Evolutionary conservation across 1,140 invertebrate species (phyloP).

Genomic region (Cydia pomonella): DNA sequence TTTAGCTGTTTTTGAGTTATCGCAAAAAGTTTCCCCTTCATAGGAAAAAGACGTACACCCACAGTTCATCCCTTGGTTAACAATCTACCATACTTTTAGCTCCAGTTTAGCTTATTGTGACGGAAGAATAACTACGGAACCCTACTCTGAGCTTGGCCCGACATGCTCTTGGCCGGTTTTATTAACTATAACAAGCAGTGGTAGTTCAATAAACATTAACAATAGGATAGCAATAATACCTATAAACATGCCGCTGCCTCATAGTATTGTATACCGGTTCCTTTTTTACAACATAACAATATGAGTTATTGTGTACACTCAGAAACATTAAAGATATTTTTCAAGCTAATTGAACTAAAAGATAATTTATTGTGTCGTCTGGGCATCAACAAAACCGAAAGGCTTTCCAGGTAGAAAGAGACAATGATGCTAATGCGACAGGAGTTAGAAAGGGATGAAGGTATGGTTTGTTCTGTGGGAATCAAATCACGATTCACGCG

Average conservation of each 20-base stretch:
- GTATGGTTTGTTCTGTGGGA: slow-evolving; percentile 62
- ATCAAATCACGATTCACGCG: slow-evolving; percentile 77
- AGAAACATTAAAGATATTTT: slow-evolving; percentile 39
- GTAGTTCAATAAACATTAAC: not conserved
- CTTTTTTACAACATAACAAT: slow-evolving; percentile 20
- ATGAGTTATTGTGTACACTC: slow-evolving; percentile 23
- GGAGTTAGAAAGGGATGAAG: slow-evolving; percentile 41
- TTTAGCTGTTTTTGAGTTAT: too few species aligned
- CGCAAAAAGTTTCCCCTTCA: too few species aligned
- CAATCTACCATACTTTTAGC: too few species aligned
- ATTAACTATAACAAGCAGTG: too few species aligned
- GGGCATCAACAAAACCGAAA: slow-evolving; percentile 36
- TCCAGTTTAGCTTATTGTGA: too few species aligned
- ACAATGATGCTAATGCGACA: slow-evolving; percentile 29
- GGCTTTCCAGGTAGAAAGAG: slow-evolving; percentile 37
- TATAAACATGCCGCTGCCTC: slow-evolving; percentile 15
- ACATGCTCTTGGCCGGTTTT: too few species aligned
- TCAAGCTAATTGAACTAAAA: slow-evolving; percentile 45
- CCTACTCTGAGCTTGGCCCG: too few species aligned
- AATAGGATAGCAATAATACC: not conserved
- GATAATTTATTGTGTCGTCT: slow-evolving; percentile 47
- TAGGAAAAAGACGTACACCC: too few species aligned
- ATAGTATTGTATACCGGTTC: not conserved
- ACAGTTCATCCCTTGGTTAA: too few species aligned
- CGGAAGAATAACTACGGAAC: too few species aligned